Evolutionary conservation across 2,888 invertebrate species (phyloP).

Genomic region (Chloromyia formosa): DNA sequence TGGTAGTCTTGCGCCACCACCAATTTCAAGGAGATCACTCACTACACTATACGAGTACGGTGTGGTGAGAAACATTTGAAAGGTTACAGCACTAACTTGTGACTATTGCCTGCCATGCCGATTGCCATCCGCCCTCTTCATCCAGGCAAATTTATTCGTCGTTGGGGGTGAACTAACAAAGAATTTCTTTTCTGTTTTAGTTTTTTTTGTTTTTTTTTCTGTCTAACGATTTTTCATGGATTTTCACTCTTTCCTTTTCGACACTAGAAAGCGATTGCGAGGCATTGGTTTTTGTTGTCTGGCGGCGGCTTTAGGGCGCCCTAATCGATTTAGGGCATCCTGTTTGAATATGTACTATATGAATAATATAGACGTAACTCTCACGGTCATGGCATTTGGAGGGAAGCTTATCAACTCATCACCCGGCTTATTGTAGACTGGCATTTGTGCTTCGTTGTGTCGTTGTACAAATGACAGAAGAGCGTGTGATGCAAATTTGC

Average conservation of each 20-base stretch:
- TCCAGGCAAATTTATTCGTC: no score
- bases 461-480: neutral
- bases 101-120: no score
- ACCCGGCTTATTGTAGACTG: slow-evolving; percentile 28
- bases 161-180: no score
- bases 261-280: slow-evolving; percentile 34
- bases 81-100: no score
- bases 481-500: slow-evolving; percentile 27
- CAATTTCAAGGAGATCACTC: no score
- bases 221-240: neutral
- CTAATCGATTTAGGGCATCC: slow-evolving; percentile 45
- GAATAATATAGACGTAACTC: no score
- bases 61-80: no score
- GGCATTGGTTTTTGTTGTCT: slow-evolving; percentile 42
- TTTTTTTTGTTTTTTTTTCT: no score
- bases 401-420: slow-evolving; percentile 41
- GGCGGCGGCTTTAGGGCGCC: slow-evolving; percentile 46
- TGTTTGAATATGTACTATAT: slow-evolving; percentile 21
- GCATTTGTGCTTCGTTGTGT: neutral
- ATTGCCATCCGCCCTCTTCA: no score
- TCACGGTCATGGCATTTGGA: slow-evolving; percentile 19
- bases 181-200: no score
- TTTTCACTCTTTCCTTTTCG: slow-evolving; percentile 29
- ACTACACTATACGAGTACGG: no score
- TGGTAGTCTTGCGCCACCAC: no score